Evolutionary conservation across 2,113 vertebrate species (phyloP), one percentile per base, ranked within the genome.

Genomic region (Poeciliopsis turrubarensis): DNA sequence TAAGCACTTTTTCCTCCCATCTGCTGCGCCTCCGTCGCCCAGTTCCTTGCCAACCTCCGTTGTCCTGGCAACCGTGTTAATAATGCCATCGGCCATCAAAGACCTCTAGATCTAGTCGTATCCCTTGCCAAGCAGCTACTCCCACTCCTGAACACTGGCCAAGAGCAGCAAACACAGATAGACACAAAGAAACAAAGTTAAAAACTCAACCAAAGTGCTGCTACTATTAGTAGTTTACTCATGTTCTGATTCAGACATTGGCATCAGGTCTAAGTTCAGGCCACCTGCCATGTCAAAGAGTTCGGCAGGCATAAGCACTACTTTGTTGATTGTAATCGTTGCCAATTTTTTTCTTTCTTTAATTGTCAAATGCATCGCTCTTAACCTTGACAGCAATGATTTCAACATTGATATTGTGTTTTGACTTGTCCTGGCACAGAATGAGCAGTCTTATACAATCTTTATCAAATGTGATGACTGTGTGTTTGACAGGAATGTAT

Each of bases 401-500:
- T 80, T 83, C 81, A 84, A 76, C 37, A 77, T 76, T 78, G 75
- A 75, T 80, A 27, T 73, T 63, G 61, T 79, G 66, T 77, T 90
- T 84, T 90, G 80, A 87, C 89, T 90, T 79, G 79, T 87, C 60
- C 67, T 78, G 66, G 86, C 86, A 61, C 60, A 69, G 86, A 92
- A 91, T 91, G 90, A 91, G 85, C 88, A 91, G 87, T 92, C 92
- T 91, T 93, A 93, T 89, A 70, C 82, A 80, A 85, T 68, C 77
- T 77, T 80, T 89, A 87, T 88, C 76, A 76, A 82, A 88, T 87
- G 90, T 91, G 75, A 88, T 86, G 86, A 87, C 82, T 79, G 90
- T 92, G 92, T 91, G 92, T 94, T 92, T 89, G 84, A 90, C 89
- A 87, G 71, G 86, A 92, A 92, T 93, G 88, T 91, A 90, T 90